Percentiles rank a stretch among this genome's conserved stretches.
These are phyloP conservation scores for Distichodus sexfasciatus DNA, from an alignment of 2,797 vertebrate species.

Conservation along the genomic window DNA sequence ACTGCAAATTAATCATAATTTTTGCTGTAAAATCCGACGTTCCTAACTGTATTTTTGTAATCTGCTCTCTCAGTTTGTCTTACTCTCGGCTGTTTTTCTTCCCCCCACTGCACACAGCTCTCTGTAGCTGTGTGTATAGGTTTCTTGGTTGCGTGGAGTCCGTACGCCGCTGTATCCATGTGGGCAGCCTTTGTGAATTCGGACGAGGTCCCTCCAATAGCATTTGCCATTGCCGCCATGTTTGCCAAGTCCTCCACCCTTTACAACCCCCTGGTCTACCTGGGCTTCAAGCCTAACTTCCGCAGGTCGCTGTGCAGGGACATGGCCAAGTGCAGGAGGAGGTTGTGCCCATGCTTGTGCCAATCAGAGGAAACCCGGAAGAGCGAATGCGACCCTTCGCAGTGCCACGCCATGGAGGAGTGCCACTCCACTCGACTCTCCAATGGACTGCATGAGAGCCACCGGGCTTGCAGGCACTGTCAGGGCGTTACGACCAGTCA, in stretches of 20 bases:
- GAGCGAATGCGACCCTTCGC: constrained; percentile 48
- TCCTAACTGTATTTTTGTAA: background rate
- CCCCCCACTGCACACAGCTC: constrained; percentile 19
- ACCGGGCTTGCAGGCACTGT: constrained; percentile 66
- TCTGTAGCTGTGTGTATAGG: constrained; percentile 66
- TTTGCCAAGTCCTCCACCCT: constrained; percentile 71
- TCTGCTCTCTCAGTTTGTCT: background rate
- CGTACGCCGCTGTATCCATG: constrained; percentile 67
- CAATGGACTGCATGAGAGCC: constrained; percentile 59
- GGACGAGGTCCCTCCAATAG: constrained; percentile 56
- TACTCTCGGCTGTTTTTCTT: background rate
- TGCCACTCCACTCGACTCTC: constrained; percentile 65
- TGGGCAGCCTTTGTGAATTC: constrained; percentile 62
- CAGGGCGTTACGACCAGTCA: constrained; percentile 32
- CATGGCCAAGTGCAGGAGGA: constrained; percentile 61
- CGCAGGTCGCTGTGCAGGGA: constrained; percentile 58
- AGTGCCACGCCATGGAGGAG: constrained; percentile 54
- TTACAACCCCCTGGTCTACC: constrained; percentile 70
- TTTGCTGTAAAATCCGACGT: too few relatives aligned
- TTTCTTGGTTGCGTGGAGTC: constrained; percentile 72
- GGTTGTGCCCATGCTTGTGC: constrained; percentile 64
- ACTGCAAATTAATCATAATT: too few relatives aligned
- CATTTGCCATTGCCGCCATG: constrained; percentile 62
- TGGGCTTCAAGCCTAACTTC: constrained; percentile 73
- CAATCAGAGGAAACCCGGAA: constrained; percentile 35